Percentiles rank a stretch among this genome's conserved stretches.
Evolutionary conservation across 2,113 vertebrate species (phyloP).

Genomic region (Sturnira hondurensis): DNA sequence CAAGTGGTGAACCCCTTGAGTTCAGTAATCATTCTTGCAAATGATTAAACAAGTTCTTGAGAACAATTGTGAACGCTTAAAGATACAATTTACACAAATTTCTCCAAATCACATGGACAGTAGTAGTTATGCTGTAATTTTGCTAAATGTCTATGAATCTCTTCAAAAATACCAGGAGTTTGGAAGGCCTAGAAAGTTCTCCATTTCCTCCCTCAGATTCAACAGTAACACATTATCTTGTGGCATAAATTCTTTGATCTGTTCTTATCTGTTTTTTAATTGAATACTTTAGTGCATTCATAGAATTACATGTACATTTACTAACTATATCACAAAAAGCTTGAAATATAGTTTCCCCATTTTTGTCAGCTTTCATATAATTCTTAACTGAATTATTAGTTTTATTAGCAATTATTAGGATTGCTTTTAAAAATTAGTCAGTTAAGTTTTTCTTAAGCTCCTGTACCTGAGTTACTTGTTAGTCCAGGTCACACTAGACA

Average conservation of each 20-base stretch:
- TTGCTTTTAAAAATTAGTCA: constrained; percentile 13
- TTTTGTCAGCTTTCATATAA: constrained; percentile 23
- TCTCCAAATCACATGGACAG: not conserved
- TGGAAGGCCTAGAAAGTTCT: not conserved
- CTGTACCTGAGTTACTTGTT: not conserved
- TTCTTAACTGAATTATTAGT: constrained; percentile 27
- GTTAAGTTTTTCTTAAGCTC: not conserved
- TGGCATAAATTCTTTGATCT: constrained; percentile 21
- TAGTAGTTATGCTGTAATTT: not conserved
- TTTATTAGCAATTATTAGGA: not conserved
- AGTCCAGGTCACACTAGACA: not conserved
- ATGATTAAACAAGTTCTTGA: constrained; percentile 28
- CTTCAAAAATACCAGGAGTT: constrained; percentile 9
- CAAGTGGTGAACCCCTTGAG: not conserved
- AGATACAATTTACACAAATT: not conserved
- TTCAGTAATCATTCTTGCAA: not conserved
- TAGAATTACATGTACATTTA: not conserved
- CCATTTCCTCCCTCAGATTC: not conserved
- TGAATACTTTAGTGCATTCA: constrained; percentile 2
- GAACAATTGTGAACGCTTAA: not conserved
- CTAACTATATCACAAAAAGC: not conserved
- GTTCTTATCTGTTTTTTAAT: not conserved
- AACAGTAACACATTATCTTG: not conserved
- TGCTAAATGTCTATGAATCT: not conserved
- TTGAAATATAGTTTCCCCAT: constrained; percentile 27